These are phyloP conservation scores for Anagrus nilaparvatae DNA, from an alignment of 1,140 invertebrate genomes.

Conservation along the genomic window DNA sequence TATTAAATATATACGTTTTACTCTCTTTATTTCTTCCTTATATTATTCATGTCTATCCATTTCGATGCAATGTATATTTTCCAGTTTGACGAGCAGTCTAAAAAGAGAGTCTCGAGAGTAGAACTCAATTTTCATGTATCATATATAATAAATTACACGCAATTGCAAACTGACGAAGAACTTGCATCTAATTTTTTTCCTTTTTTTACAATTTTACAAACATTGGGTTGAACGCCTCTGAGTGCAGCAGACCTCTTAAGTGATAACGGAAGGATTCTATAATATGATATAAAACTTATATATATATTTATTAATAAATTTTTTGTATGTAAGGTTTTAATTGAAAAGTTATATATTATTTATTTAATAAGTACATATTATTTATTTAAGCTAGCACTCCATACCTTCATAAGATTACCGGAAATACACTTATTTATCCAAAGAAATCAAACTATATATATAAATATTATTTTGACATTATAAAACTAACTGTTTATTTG, in stretches of 20 bases:
- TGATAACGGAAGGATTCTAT: constrained; percentile 26
- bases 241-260: constrained; percentile 31
- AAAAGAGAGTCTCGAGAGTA: constrained; percentile 15
- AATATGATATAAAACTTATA: constrained; percentile 8
- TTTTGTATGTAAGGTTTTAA: no score
- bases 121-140: no score
- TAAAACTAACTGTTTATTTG: no score
- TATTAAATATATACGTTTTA: background rate
- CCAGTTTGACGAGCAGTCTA: constrained; percentile 16
- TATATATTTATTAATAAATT: constrained; percentile 2
- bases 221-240: constrained; percentile 30
- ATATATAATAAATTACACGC: no score
- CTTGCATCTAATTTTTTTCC: constrained; percentile 12
- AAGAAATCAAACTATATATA: no score
- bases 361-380: no score
- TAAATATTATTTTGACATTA: no score
- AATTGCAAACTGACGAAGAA: no score
- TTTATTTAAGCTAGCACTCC: no score
- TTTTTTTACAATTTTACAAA: constrained; percentile 19
- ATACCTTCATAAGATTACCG: no score
- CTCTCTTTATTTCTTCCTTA: background rate
- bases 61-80: constrained; percentile 12
- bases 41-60: constrained; percentile 5
- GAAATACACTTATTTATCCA: no score
- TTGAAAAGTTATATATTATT: no score